Percentiles rank a stretch among this genome's conserved stretches.
Conservation (phyloP, 2,888 invertebrate genomes). For the Hybos culiciformis region DNA sequence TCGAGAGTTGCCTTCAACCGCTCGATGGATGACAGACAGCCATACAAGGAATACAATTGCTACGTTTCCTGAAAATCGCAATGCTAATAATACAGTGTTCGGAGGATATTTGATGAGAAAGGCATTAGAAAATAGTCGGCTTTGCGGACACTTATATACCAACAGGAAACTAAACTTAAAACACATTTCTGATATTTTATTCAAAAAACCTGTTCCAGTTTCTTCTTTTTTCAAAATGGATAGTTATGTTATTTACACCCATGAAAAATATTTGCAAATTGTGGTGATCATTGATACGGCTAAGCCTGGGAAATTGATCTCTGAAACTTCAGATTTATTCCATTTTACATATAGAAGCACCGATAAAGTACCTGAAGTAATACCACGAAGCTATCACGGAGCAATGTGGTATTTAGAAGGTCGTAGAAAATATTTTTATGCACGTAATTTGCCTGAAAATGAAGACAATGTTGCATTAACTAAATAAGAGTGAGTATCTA, state of each 20-base stretch:
- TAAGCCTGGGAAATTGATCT: neutral
- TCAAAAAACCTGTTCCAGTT: slow-evolving; percentile 56
- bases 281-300: neutral
- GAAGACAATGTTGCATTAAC: no score
- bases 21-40: slow-evolving; percentile 51
- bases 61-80: slow-evolving; percentile 46
- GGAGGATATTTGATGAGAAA: slow-evolving; percentile 62
- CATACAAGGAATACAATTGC: slow-evolving; percentile 44
- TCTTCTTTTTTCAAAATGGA: slow-evolving; percentile 55
- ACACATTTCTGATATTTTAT: slow-evolving; percentile 57
- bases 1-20: slow-evolving; percentile 40
- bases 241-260: slow-evolving; percentile 47
- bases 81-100: slow-evolving; percentile 55
- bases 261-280: slow-evolving; percentile 40
- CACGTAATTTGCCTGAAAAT: no score
- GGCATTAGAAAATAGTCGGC: slow-evolving; percentile 57
- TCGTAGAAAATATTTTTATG: slow-evolving; percentile 42
- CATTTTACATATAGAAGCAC: slow-evolving; percentile 51
- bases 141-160: slow-evolving; percentile 46
- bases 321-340: slow-evolving; percentile 53
- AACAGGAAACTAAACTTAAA: slow-evolving; percentile 42
- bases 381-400: slow-evolving; percentile 56
- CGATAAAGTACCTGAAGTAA: slow-evolving; percentile 38
- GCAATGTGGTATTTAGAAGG: slow-evolving; percentile 47
- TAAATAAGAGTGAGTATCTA: no score